These are phyloP conservation scores for honey bee (Apis mellifera) DNA, from an alignment of 1,140 invertebrate species.

Conservation along the genomic window Amel_HAv3.1 CM009931.2:14423501-14424000, in stretches of 20 bases:
- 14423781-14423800: background rate
- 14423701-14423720: no score
- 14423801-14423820: constrained; percentile 48
- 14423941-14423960: background rate
- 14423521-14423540: constrained; percentile 53
- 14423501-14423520: constrained; percentile 46
- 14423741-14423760: no score
- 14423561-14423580: background rate
- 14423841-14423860: constrained; percentile 46
- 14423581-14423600: background rate
- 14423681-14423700: no score
- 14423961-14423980: background rate
- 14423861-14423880: no score
- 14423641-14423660: background rate
- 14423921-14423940: background rate
- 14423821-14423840: constrained; percentile 51
- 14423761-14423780: background rate
- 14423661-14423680: no score
- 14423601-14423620: background rate
- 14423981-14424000: background rate
- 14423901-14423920: background rate
- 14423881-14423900: background rate
- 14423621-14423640: no score
- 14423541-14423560: constrained; percentile 18
- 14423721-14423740: no score